phyloP scores from a whole-genome alignment of 1,140 invertebrate genomes.

The Drosophila sechellia region DNA sequence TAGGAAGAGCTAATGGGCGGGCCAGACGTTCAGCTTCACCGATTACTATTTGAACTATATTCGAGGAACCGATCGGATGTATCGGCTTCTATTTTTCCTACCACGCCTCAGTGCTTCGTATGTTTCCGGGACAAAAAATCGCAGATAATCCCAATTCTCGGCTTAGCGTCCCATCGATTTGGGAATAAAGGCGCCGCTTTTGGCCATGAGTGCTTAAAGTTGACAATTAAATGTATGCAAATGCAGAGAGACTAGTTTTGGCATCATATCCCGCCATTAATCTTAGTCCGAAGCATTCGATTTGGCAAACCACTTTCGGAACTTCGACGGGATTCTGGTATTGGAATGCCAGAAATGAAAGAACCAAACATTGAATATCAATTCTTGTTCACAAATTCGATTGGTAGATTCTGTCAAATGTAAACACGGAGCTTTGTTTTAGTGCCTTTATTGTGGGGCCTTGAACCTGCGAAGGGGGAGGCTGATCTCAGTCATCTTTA shows the following conservation, averaged over 20 bases:
- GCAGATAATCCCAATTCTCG: not conserved
- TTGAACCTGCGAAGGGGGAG: constrained; percentile 31
- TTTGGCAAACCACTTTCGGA: constrained; percentile 46
- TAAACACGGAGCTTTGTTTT: constrained; percentile 30
- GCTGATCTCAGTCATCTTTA: not conserved
- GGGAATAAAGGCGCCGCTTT: not conserved
- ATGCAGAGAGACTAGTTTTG: constrained; percentile 9
- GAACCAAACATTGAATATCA: constrained; percentile 21
- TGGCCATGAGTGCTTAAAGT: too few species aligned
- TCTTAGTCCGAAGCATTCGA: constrained; percentile 31
- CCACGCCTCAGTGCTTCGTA: constrained; percentile 35
- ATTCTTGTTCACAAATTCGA: constrained; percentile 17
- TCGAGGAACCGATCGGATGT: constrained; percentile 9
- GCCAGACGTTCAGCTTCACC: constrained; percentile 21
- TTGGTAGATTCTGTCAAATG: constrained; percentile 20
- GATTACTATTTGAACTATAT: constrained; percentile 38
- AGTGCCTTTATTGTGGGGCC: constrained; percentile 14
- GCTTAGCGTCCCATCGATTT: constrained; percentile 7
- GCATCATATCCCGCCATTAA: constrained; percentile 13
- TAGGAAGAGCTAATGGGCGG: constrained; percentile 25
- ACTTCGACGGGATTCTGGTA: not conserved
- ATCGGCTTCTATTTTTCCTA: constrained; percentile 2
- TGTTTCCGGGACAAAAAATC: constrained; percentile 36
- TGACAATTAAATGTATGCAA: constrained; percentile 33
- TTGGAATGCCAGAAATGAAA: constrained; percentile 1